Evolutionary conservation across 2,797 vertebrate genomes (phyloP).

Genomic region (Geotrypetes seraphini): DNA sequence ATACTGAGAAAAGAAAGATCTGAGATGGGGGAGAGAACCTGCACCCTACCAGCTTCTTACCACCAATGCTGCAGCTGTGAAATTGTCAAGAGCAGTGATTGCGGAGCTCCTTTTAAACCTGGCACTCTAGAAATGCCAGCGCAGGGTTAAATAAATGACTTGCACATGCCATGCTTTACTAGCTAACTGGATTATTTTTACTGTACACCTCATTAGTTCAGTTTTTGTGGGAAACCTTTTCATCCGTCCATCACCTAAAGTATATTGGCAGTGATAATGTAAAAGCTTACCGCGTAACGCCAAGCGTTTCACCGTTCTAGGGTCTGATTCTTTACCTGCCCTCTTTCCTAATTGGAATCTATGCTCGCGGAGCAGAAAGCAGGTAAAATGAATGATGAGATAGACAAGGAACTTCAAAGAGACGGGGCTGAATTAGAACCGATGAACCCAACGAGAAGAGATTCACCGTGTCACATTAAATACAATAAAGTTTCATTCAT

Average conservation of each 20-base stretch:
- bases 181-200: slow-evolving; percentile 26
- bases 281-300: too few species aligned
- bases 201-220: slow-evolving; percentile 36
- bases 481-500: slow-evolving; percentile 17
- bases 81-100: too few species aligned
- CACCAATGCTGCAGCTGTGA: too few species aligned
- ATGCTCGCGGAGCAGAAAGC: slow-evolving; percentile 21
- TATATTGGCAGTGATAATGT: too few species aligned
- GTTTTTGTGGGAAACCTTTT: slow-evolving; percentile 24
- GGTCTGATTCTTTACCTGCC: slow-evolving; percentile 16
- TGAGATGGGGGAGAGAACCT: too few species aligned
- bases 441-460: slow-evolving; percentile 27
- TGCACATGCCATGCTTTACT: slow-evolving; percentile 17
- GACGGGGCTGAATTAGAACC: slow-evolving; percentile 34
- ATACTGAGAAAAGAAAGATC: too few species aligned
- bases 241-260: slow-evolving; percentile 28
- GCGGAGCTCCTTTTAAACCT: too few species aligned
- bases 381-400: slow-evolving; percentile 32
- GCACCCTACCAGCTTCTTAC: too few species aligned
- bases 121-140: too few species aligned
- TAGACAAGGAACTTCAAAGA: slow-evolving; percentile 19
- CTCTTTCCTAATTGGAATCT: slow-evolving; percentile 34
- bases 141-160: too few species aligned
- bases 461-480: slow-evolving; percentile 34
- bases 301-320: slow-evolving; percentile 7